Percentiles rank a stretch among this genome's conserved stretches.
These are phyloP conservation scores for Chloromyia formosa DNA, from an alignment of 2,888 invertebrate genomes.

Conservation along the genomic window DNA sequence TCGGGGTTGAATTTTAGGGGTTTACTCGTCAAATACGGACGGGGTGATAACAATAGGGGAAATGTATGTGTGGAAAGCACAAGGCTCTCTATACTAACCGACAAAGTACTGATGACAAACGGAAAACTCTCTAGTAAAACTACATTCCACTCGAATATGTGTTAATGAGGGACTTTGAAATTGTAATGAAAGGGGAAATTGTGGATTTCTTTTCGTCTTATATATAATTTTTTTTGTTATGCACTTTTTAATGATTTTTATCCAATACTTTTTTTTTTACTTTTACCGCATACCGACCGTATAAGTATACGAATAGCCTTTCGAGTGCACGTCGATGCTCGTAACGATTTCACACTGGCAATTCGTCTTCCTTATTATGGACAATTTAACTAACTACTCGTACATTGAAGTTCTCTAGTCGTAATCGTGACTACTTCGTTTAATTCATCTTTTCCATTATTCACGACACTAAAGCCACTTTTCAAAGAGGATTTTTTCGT, in stretches of 20 bases:
- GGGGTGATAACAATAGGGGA: conserved; percentile 8
- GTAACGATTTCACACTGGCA: neutral
- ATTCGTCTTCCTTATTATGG: too few relatives aligned
- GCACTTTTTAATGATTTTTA: conserved; percentile 43
- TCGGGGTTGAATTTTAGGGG: too few relatives aligned
- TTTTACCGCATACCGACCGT: neutral
- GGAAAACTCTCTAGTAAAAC: conserved; percentile 20
- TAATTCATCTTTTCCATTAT: neutral
- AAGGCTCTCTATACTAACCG: neutral
- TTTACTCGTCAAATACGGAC: neutral
- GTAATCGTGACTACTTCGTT: neutral
- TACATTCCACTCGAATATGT: conserved; percentile 29
- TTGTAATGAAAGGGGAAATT: conserved; percentile 37
- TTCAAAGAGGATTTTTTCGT: neutral
- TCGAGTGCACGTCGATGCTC: neutral
- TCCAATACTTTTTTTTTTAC: neutral
- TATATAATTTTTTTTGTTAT: conserved; percentile 23
- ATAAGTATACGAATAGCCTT: neutral
- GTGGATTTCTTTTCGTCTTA: conserved; percentile 2
- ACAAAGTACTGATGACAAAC: conserved; percentile 29
- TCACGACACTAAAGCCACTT: conserved; percentile 6
- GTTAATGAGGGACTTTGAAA: conserved; percentile 13
- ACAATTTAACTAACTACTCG: conserved; percentile 28
- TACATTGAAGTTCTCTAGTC: conserved; percentile 4
- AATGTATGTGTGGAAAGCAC: neutral